Evolutionary conservation across 2,888 invertebrate genomes (phyloP), one percentile per base, ranked within the genome.

Genomic region (Eremobia ochroleuca): DNA sequence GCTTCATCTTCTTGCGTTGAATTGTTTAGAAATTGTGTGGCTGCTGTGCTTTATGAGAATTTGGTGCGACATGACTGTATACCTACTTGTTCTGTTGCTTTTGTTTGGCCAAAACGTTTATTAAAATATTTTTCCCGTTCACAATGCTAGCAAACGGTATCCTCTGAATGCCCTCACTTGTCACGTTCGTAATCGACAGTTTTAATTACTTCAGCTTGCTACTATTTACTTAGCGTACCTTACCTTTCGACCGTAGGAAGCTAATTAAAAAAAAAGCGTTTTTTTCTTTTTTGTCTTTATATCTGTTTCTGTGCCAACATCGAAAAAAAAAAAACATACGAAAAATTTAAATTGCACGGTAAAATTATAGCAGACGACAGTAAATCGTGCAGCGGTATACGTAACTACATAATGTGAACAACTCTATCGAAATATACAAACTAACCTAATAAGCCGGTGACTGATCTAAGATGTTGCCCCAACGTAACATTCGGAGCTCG

Each of bases 161-260:
- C 11, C n/a, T 49, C 28, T 69, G 49, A 69, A 69, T 43, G 4
- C 9, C 28, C 11, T 58, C 13, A 58, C 21, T 28, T n/a, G 43
- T 34, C 43, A 64, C n/a, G 55, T 55, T 69, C 52, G 55, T 37
- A 49, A 31, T 40, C 40, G 58, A 28, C 28, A 52, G 21, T 40
- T 69, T 61, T 28, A 68, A 68, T 68, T 28, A 68, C n/a, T 67
- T 67, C 25, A 65, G 18, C 31, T n/a, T 6, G 9, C 40, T 40
- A 8, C 28, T 49, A 25, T 55, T 68, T 52, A 55, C n/a, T 34
- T 21, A 31, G 61, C 43, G 43, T 13, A 43, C 43, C 43, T 21
- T 25, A 34, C 61, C 21, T 21, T 25, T 34, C 61, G 34, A 62
- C 34, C 1, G 13, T 34, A 21, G 59, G 59, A 9, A 25, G 4